Base-by-base conservation (phyloP, 2,113 vertebrate species). In the Perognathus longimembris region DNA sequence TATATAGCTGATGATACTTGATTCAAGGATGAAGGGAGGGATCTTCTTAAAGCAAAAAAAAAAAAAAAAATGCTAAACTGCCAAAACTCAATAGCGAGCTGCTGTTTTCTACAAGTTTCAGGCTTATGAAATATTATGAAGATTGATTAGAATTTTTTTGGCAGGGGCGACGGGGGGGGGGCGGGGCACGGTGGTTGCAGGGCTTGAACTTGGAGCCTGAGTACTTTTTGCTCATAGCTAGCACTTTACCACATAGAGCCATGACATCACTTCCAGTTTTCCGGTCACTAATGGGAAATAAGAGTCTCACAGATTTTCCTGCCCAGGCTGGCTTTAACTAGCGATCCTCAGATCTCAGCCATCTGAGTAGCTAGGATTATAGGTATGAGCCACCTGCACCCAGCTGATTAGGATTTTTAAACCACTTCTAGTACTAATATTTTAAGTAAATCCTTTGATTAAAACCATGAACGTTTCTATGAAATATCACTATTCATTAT, bases 401-500 rank as follows among this genome's bases (percentile, higher is more conserved):
- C 15, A 4, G 50, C 14, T 45, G 15, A 74, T 38, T 78, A n/a
- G 63, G 63, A 30, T 28, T 64, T 64, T 30, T 14, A 82, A 88
- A 77, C 89, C 38, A 80, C 71, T 71, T 84, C 21, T 38, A 85
- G 28, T 40, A 88, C 34, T 57, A 88, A 82, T 24, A 42, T 92
- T 89, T 85, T 91, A 18, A 40, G 28, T 54, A 64, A 79, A 26
- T 70, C 63, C 87, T 86, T 69, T 71, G 34, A 85, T 54, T 59
- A 63, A 88, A 82, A 42, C 4, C 6, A 45, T 26, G 32, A 90
- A 81, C 82, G 84, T 11, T 20, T 93, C 21, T 3, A 73, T 42
- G 75, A 93, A 81, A 92, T 88, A 67, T 54, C 30, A 73, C 42
- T 57, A 4, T 86, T 17, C 83, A 50, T 36, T 77, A 80, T 82